These are phyloP conservation scores for Helogale parvula DNA, from an alignment of 2,113 vertebrate species.

Conservation along the genomic window DNA sequence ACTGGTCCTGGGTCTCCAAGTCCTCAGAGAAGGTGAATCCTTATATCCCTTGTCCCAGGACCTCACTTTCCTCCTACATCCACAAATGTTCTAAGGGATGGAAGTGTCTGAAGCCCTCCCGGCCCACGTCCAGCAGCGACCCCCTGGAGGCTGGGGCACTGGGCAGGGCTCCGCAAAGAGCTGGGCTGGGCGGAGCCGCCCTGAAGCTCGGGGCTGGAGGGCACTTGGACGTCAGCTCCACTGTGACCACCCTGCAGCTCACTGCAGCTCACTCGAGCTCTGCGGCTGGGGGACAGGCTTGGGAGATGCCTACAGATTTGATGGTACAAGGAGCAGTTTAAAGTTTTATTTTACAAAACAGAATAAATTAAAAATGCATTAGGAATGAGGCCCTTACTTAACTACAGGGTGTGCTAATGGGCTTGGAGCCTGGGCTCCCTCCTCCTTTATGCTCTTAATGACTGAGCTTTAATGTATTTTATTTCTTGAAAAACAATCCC, in stretches of 20 bases:
- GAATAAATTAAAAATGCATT: constrained; percentile 74
- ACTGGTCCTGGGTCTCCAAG: not conserved
- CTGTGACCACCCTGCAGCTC: not conserved
- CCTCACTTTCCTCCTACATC: not conserved
- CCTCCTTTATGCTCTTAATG: constrained; percentile 81
- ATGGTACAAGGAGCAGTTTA: constrained; percentile 66
- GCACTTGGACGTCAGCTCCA: not conserved
- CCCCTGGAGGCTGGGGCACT: not conserved
- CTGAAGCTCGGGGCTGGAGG: not conserved
- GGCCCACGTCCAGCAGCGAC: not conserved
- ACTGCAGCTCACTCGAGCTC: not conserved
- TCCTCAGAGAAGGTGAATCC: not conserved
- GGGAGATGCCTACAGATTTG: constrained; percentile 61
- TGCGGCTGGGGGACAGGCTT: not conserved
- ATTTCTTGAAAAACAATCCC: constrained; percentile 84
- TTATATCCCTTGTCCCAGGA: not conserved
- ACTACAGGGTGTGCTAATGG: constrained; percentile 76
- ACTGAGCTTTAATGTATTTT: constrained; percentile 82
- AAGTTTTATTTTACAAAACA: constrained; percentile 75
- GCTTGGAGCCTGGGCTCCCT: constrained; percentile 62
- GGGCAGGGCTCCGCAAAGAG: not conserved
- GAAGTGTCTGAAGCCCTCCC: not conserved
- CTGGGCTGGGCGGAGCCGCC: not conserved
- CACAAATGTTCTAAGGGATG: not conserved
- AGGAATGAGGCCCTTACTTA: constrained; percentile 74